Conservation (phyloP, 1,140 invertebrate genomes). For the Drosophila subpulchrella region DNA sequence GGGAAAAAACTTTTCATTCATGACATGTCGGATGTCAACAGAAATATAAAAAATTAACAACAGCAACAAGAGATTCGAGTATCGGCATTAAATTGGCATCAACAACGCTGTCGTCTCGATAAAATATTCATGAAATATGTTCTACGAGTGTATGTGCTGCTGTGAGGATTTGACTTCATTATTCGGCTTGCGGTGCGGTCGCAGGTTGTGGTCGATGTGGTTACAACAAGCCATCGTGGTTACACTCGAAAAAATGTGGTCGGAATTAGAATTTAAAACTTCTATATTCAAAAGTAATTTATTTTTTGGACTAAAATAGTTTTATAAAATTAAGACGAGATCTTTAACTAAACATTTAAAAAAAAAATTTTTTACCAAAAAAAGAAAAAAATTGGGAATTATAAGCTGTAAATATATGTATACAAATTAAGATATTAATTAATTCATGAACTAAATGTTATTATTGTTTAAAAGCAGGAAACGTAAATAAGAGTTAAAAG, state of each 20-base stretch:
- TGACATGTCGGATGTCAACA: slow-evolving; percentile 35
- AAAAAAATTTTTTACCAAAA: background rate
- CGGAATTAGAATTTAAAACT: too few species aligned
- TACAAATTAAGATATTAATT: too few species aligned
- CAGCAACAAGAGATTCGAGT: slow-evolving; percentile 14
- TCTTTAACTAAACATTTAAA: background rate
- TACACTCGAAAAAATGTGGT: slow-evolving; percentile 10
- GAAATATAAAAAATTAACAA: slow-evolving; percentile 29
- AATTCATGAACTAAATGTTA: too few species aligned
- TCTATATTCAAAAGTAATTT: background rate
- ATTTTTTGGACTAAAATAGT: too few species aligned
- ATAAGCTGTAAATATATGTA: too few species aligned
- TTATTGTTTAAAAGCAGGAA: too few species aligned
- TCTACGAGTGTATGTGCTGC: slow-evolving; percentile 19
- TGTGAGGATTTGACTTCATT: slow-evolving; percentile 57
- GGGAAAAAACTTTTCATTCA: slow-evolving; percentile 36
- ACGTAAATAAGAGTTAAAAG: too few species aligned
- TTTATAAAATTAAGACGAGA: too few species aligned
- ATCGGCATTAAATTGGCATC: slow-evolving; percentile 32
- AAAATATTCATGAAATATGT: slow-evolving; percentile 55
- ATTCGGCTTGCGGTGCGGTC: slow-evolving; percentile 44
- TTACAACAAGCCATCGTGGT: slow-evolving; percentile 12
- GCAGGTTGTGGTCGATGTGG: slow-evolving; percentile 38
- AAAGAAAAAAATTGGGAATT: too few species aligned
- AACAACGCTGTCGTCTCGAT: slow-evolving; percentile 15